Percentiles rank a stretch among this genome's conserved stretches.
Conservation (phyloP, 2,113 vertebrate genomes). For the Micromys minutus region DNA sequence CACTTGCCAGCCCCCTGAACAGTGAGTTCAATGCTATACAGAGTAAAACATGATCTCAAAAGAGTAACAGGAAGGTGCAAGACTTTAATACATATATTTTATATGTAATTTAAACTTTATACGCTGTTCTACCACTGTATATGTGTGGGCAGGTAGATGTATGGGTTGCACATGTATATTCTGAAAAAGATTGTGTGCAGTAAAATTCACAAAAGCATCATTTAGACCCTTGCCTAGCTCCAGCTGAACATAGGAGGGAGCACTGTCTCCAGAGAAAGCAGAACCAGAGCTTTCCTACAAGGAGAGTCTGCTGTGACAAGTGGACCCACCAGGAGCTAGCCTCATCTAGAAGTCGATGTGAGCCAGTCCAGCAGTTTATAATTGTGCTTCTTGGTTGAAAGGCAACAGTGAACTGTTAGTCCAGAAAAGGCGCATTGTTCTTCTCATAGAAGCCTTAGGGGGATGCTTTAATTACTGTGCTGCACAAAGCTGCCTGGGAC, state of each 20-base stretch:
- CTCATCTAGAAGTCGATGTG: neutral
- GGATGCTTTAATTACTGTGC: conserved; percentile 49
- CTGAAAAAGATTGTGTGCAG: neutral
- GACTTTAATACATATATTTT: neutral
- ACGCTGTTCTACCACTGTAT: neutral
- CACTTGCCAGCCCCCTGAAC: neutral
- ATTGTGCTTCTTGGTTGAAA: conserved; percentile 53
- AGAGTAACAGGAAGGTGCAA: neutral
- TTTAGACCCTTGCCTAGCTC: neutral
- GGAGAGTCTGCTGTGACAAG: neutral
- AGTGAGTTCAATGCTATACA: neutral
- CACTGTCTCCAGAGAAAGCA: neutral
- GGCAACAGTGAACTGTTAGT: conserved; percentile 36
- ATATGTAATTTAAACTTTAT: neutral
- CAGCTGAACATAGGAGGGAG: neutral
- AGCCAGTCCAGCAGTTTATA: neutral
- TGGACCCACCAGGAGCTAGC: neutral
- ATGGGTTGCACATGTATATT: neutral
- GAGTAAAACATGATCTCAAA: neutral
- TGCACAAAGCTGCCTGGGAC: conserved; percentile 47
- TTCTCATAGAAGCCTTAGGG: neutral
- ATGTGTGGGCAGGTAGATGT: too few relatives aligned
- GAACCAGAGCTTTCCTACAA: neutral
- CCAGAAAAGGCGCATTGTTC: too few relatives aligned
- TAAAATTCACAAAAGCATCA: neutral